phyloP scores from a whole-genome alignment of 2,113 vertebrate genomes.

The Canis aureus region DNA sequence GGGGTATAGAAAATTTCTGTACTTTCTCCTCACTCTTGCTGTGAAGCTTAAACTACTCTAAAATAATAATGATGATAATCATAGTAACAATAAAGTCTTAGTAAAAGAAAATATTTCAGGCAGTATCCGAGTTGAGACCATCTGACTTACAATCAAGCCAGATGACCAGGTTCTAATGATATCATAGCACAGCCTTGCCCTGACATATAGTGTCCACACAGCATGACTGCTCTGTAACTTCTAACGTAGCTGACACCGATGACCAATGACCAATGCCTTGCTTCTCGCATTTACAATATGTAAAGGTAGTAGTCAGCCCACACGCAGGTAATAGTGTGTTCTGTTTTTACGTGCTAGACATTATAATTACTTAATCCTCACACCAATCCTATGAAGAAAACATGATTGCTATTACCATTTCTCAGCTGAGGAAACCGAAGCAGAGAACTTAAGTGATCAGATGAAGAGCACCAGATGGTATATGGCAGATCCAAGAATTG shows the following conservation, averaged over 20 bases:
- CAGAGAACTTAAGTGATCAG: background rate
- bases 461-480: background rate
- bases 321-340: background rate
- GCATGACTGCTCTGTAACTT: background rate
- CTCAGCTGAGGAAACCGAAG: background rate
- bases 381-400: background rate
- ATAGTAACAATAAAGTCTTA: background rate
- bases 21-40: background rate
- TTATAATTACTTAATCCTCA: background rate
- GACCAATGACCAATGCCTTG: background rate
- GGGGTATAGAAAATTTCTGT: background rate
- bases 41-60: background rate
- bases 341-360: background rate
- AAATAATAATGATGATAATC: background rate
- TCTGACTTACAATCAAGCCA: no score
- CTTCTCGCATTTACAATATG: background rate
- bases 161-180: background rate
- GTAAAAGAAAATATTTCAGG: background rate
- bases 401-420: background rate
- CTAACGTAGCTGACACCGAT: background rate
- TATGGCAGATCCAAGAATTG: background rate
- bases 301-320: no score
- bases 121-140: background rate
- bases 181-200: background rate
- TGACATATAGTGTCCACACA: background rate